phyloP scores from a whole-genome alignment of 2,888 invertebrate species.

The Willowsia nigromaculata region DNA sequence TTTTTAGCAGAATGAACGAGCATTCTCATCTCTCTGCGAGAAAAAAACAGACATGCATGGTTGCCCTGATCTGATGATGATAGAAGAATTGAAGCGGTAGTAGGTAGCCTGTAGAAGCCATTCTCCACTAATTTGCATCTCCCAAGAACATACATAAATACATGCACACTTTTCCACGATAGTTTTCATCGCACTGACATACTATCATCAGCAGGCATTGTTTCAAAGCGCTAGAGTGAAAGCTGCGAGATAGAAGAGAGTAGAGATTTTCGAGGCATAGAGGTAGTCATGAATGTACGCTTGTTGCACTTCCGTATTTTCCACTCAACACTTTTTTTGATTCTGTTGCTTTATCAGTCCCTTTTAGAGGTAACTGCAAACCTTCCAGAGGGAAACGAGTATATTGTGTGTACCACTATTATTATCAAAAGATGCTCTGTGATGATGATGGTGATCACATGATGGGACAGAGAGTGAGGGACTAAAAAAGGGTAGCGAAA shows the following conservation, averaged over 20 bases:
- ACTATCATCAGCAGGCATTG: background rate
- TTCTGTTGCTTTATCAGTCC: background rate
- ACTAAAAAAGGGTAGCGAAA: constrained; percentile 50
- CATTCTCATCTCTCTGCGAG: background rate
- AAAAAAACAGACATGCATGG: background rate
- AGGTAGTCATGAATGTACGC: background rate
- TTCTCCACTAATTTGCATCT: constrained; percentile 15
- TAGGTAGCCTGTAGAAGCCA: no score
- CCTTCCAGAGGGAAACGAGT: background rate
- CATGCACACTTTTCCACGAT: background rate
- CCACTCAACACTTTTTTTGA: background rate
- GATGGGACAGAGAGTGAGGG: background rate
- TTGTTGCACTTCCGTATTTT: constrained; percentile 37
- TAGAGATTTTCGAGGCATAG: background rate
- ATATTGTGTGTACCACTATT: background rate
- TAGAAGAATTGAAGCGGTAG: background rate
- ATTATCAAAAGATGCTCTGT: background rate
- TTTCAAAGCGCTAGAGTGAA: constrained; percentile 15
- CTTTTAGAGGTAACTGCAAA: background rate
- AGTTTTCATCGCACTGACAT: constrained; percentile 16
- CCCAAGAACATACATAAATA: background rate
- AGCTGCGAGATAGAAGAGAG: background rate
- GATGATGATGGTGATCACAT: constrained; percentile 20
- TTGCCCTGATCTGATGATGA: background rate
- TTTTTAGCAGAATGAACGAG: constrained; percentile 1